Conservation (phyloP, 2,113 vertebrate species). For the Macquaria ambigua region DNA sequence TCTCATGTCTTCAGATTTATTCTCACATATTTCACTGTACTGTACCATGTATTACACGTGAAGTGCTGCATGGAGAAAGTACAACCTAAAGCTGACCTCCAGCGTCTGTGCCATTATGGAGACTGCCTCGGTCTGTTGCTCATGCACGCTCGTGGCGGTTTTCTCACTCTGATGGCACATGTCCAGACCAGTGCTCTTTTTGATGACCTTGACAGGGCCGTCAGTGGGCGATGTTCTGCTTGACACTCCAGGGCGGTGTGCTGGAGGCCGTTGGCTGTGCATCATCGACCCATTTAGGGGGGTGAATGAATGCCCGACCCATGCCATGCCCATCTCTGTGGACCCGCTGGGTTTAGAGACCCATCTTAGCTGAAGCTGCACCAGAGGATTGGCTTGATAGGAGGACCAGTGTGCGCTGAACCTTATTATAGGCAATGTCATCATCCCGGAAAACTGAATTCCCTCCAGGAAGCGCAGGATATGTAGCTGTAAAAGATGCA, state of each 20-base stretch:
- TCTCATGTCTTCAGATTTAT: slow-evolving; percentile 1
- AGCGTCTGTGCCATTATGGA: slow-evolving; percentile 21
- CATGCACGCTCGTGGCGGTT: slow-evolving; percentile 21
- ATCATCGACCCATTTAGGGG: slow-evolving; percentile 75
- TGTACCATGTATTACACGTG: neutral
- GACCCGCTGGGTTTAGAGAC: slow-evolving; percentile 67
- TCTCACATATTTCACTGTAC: slow-evolving; percentile 6
- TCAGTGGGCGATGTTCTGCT: slow-evolving; percentile 65
- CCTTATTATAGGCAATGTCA: slow-evolving; percentile 74
- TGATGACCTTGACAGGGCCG: slow-evolving; percentile 75
- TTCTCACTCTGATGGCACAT: slow-evolving; percentile 46
- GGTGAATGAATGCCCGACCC: slow-evolving; percentile 57
- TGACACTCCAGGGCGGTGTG: slow-evolving; percentile 52
- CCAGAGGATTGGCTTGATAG: slow-evolving; percentile 67
- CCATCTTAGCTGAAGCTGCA: slow-evolving; percentile 59
- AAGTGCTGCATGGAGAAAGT: neutral
- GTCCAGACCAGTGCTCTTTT: slow-evolving; percentile 58
- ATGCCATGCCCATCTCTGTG: slow-evolving; percentile 60
- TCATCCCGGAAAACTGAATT: slow-evolving; percentile 66
- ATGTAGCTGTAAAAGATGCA: slow-evolving; percentile 52
- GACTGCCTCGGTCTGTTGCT: slow-evolving; percentile 32
- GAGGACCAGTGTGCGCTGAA: slow-evolving; percentile 65
- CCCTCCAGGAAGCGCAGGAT: slow-evolving; percentile 50
- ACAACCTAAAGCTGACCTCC: slow-evolving; percentile 37
- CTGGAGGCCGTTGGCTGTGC: slow-evolving; percentile 61